A percentile compares a stretch with the other conserved stretches of the same genome.
phyloP scores from a whole-genome alignment of 2,113 vertebrate genomes.

The Melanerpes aurifrons region DNA sequence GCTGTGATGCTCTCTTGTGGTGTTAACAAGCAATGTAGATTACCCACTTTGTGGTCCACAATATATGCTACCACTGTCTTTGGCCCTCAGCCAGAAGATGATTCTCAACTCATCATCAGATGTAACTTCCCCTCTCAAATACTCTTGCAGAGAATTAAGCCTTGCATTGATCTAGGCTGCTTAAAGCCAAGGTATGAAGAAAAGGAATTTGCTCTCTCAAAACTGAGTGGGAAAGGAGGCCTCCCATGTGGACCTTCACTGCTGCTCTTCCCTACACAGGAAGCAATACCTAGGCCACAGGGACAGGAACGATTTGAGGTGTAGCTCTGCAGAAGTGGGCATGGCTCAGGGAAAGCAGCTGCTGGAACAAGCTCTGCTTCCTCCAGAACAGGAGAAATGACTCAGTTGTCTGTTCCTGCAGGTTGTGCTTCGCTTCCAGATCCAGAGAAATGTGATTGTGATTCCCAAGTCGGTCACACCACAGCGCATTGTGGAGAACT shows the following conservation, averaged over 20 bases:
- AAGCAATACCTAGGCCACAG: not conserved
- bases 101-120: not conserved
- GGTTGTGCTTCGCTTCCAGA: constrained; percentile 90
- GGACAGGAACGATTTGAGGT: not conserved
- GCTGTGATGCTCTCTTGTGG: not conserved
- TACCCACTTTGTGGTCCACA: not conserved
- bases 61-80: not conserved
- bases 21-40: not conserved
- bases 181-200: not conserved
- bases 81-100: not conserved
- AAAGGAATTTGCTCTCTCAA: not conserved
- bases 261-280: not conserved
- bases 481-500: constrained; percentile 88
- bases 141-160: not conserved
- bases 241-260: not conserved
- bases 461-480: constrained; percentile 93
- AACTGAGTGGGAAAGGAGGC: not conserved
- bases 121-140: not conserved
- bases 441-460: constrained; percentile 87
- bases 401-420: constrained; percentile 4
- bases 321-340: not conserved
- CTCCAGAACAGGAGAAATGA: not conserved
- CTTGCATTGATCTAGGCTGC: not conserved
- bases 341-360: not conserved
- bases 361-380: not conserved